A percentile compares a stretch with the other conserved stretches of the same genome.
These are phyloP conservation scores for Delia radicum DNA, from an alignment of 1,140 invertebrate species.

Conservation along the genomic window DNA sequence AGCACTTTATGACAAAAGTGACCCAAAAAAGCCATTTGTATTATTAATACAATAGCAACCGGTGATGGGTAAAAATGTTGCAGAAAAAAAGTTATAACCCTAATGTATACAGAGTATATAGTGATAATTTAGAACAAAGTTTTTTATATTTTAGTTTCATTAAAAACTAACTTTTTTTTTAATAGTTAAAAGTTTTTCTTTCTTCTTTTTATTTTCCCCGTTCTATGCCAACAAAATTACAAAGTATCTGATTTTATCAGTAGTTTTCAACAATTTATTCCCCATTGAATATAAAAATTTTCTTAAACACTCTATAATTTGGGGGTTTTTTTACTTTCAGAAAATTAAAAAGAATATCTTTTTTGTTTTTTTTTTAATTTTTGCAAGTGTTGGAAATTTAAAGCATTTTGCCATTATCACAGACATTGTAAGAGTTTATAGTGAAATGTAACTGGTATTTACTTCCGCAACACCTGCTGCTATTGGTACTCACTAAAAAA, in stretches of 20 bases:
- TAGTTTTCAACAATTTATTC: not conserved
- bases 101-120: not conserved
- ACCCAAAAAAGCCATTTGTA: no score
- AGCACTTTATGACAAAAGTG: no score
- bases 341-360: not conserved
- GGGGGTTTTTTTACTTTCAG: not conserved
- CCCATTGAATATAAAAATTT: not conserved
- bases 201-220: not conserved
- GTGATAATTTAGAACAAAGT: not conserved
- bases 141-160: not conserved
- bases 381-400: not conserved
- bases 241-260: not conserved
- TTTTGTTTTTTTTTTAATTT: not conserved
- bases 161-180: not conserved
- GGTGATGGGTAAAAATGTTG: no score
- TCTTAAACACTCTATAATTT: not conserved
- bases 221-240: not conserved
- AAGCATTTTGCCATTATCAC: not conserved
- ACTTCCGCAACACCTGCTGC: not conserved
- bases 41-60: no score
- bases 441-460: not conserved
- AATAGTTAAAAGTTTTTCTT: not conserved
- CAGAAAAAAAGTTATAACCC: no score
- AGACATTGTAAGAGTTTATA: not conserved
- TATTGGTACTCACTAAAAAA: not conserved